Evolutionary conservation across 1,140 invertebrate species (phyloP).

Genomic region (Archivesica marissinica): DNA sequence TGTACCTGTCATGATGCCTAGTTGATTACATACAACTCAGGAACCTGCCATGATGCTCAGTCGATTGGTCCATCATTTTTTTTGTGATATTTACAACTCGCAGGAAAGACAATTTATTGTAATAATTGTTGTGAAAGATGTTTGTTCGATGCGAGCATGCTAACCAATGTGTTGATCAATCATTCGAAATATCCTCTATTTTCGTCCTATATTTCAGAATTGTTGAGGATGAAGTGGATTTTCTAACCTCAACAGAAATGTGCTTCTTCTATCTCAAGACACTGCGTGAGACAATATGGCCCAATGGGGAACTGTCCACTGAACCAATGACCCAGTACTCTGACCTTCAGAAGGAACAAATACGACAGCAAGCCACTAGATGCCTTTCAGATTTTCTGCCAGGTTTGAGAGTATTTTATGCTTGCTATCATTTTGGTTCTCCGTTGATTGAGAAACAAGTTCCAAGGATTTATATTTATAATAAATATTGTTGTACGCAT

Average conservation of each 20-base stretch:
- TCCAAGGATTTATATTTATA: background rate
- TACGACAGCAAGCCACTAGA: slow-evolving; percentile 19
- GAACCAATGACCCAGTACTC: background rate
- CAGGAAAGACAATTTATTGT: no score
- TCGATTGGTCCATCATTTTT: no score
- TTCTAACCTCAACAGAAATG: slow-evolving; percentile 38
- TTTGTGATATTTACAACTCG: no score
- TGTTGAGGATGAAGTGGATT: slow-evolving; percentile 25
- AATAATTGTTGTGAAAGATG: no score
- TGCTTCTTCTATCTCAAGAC: slow-evolving; percentile 40
- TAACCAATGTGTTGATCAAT: no score
- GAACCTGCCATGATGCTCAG: no score
- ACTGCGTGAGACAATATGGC: slow-evolving; percentile 43
- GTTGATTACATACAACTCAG: no score
- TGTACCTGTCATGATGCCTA: no score
- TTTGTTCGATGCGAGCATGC: no score
- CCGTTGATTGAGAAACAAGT: no score
- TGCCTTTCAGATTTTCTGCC: slow-evolving; percentile 41
- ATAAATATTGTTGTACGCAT: background rate
- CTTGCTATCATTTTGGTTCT: background rate
- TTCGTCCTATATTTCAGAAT: no score
- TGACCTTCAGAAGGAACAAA: slow-evolving; percentile 47
- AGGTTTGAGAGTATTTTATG: slow-evolving; percentile 13
- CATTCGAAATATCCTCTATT: no score
- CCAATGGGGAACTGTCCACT: slow-evolving; percentile 26